These are phyloP conservation scores for Thereva unica DNA, from an alignment of 2,888 invertebrate genomes.

Conservation along the genomic window DNA sequence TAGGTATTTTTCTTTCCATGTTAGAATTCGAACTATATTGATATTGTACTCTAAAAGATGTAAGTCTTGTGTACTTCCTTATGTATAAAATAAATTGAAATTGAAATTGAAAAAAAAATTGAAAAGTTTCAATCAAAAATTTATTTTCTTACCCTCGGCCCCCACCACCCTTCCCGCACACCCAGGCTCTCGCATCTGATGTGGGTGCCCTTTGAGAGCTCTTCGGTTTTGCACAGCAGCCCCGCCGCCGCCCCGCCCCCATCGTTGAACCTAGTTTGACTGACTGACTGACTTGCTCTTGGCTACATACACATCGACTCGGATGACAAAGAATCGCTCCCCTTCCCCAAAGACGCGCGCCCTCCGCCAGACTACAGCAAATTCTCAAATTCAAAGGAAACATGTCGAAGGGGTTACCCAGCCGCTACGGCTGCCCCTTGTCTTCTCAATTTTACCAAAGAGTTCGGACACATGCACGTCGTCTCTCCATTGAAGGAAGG, in stretches of 20 bases:
- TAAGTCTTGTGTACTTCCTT: too few relatives aligned
- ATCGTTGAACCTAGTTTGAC: neutral
- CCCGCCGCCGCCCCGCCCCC: neutral
- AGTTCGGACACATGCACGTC: conserved; percentile 34
- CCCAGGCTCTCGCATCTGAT: neutral
- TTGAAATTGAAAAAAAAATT: too few relatives aligned
- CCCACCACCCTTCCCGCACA: neutral
- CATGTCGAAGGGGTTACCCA: conserved; percentile 16
- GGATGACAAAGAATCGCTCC: conserved; percentile 21
- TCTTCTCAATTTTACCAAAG: conserved; percentile 34
- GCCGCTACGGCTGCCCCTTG: conserved; percentile 14
- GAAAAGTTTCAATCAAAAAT: conserved; percentile 38
- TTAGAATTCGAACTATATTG: too few relatives aligned
- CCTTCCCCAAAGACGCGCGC: too few relatives aligned
- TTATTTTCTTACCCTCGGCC: conserved; percentile 27
- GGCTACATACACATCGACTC: conserved; percentile 2
- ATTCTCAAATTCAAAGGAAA: conserved; percentile 29
- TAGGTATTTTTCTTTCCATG: too few relatives aligned
- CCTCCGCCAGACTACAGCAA: conserved; percentile 21
- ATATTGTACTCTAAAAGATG: too few relatives aligned
- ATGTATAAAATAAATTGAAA: too few relatives aligned
- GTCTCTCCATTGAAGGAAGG: conserved; percentile 20
- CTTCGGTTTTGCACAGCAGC: too few relatives aligned
- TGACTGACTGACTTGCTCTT: conserved; percentile 8
- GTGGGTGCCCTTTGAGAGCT: too few relatives aligned